Percentiles rank a stretch among this genome's conserved stretches.
Evolutionary conservation across 2,888 invertebrate genomes (phyloP).

Genomic region (Tetanocera ferruginea): DNA sequence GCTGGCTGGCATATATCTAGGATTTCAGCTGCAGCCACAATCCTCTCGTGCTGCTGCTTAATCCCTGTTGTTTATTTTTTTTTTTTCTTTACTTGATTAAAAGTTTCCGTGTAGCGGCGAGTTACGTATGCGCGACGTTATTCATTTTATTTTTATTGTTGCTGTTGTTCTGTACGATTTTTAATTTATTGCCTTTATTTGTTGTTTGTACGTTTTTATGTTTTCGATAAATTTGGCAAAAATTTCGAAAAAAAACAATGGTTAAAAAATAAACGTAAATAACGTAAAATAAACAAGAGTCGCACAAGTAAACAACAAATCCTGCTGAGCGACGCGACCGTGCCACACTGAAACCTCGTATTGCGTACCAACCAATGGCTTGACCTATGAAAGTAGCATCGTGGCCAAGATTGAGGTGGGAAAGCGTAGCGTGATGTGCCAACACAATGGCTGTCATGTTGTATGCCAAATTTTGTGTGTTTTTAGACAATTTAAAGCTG

Average conservation of each 20-base stretch:
- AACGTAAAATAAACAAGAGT: background rate
- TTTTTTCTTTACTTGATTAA: conserved; percentile 26
- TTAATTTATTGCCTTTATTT: background rate
- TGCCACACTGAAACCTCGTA: too few species aligned
- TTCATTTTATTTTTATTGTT: background rate
- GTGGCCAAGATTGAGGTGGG: too few species aligned
- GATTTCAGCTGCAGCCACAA: background rate
- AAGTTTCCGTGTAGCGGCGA: conserved; percentile 19
- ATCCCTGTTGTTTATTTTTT: conserved; percentile 24
- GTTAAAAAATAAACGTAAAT: background rate
- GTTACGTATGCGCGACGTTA: background rate
- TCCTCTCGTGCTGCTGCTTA: conserved; percentile 11
- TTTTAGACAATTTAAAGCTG: too few species aligned
- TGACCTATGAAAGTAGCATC: too few species aligned
- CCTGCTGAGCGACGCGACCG: too few species aligned
- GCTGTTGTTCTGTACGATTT: background rate
- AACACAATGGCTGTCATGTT: too few species aligned
- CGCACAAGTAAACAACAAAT: too few species aligned
- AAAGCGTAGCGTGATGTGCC: too few species aligned
- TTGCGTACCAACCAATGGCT: too few species aligned
- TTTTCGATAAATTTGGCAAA: background rate
- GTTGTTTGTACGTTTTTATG: background rate
- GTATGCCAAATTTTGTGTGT: too few species aligned
- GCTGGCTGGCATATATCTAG: too few species aligned
- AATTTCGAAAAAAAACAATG: background rate